Evolutionary conservation across 2,888 invertebrate genomes (phyloP).

Genomic region (Dicroscelio sp.): DNA sequence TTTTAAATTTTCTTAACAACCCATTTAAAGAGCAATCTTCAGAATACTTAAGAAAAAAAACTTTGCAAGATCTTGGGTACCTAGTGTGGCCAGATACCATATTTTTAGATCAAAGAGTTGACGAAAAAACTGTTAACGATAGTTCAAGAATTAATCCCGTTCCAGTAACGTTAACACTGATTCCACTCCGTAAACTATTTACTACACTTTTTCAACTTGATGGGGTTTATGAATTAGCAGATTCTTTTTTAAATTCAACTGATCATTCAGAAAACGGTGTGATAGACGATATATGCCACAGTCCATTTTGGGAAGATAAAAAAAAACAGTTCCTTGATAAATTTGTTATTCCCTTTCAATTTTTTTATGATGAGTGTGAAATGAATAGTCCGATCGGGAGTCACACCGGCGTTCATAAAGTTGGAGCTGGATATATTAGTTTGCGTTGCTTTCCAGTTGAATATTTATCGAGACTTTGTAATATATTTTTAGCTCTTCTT

Average conservation of each 20-base stretch:
- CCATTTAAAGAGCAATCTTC: slow-evolving; percentile 47
- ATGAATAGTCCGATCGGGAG: not conserved
- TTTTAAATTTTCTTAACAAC: slow-evolving; percentile 38
- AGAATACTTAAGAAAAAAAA: slow-evolving; percentile 45
- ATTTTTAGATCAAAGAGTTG: slow-evolving; percentile 46
- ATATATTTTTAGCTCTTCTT: slow-evolving; percentile 45
- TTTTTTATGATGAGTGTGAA: slow-evolving; percentile 39
- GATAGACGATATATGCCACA: slow-evolving; percentile 18
- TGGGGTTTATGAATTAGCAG: slow-evolving; percentile 29
- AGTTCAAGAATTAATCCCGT: not conserved
- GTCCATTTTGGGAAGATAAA: slow-evolving; percentile 19
- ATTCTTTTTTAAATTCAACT: slow-evolving; percentile 29
- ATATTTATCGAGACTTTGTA: slow-evolving; percentile 27
- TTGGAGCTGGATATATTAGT: slow-evolving; percentile 24
- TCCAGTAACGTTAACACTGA: not conserved
- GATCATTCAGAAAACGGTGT: not conserved
- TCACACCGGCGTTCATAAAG: slow-evolving; percentile 36
- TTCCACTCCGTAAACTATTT: slow-evolving; percentile 35
- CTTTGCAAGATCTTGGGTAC: slow-evolving; percentile 16
- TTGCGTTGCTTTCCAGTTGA: slow-evolving; percentile 30
- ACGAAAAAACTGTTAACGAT: not conserved
- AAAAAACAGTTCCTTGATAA: not conserved
- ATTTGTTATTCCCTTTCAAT: slow-evolving; percentile 7
- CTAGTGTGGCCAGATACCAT: slow-evolving; percentile 38
- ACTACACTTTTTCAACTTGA: slow-evolving; percentile 14